phyloP scores from a whole-genome alignment of 2,797 vertebrate species.

The Potorous gilbertii region DNA sequence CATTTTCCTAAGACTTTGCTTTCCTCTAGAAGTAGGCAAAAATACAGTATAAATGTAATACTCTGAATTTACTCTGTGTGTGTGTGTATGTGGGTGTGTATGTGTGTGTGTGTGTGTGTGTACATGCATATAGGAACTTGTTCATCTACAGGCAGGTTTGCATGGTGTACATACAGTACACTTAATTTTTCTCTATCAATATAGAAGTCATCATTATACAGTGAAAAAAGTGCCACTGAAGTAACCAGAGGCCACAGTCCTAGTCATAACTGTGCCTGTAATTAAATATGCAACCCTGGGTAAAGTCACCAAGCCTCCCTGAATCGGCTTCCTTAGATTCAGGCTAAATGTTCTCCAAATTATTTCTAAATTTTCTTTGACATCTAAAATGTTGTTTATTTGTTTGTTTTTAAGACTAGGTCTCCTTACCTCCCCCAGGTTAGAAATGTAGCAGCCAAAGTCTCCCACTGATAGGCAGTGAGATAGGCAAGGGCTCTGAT shows the following conservation, averaged over 20 bases:
- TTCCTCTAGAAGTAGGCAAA: conserved; percentile 42
- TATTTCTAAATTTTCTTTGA: background rate
- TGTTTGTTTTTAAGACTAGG: background rate
- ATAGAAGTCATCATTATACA: background rate
- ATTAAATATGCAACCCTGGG: background rate
- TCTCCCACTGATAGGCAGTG: background rate
- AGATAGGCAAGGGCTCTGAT: background rate
- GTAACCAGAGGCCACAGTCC: background rate
- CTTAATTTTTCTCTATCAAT: background rate
- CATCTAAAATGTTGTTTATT: background rate
- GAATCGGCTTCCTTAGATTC: background rate
- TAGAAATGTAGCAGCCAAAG: background rate
- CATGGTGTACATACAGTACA: background rate
- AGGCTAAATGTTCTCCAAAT: background rate
- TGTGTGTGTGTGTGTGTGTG: background rate
- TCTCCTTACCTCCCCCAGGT: background rate
- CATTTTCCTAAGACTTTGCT: background rate
- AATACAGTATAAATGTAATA: conserved; percentile 1
- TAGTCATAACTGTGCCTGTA: background rate
- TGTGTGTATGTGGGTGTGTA: background rate
- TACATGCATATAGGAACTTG: background rate
- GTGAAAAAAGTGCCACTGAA: background rate
- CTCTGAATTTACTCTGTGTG: background rate
- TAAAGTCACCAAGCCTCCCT: background rate
- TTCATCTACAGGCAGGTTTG: background rate